phyloP scores from a whole-genome alignment of 92 coral and sea anemone species.

The Pocillopora meandrina region DNA sequence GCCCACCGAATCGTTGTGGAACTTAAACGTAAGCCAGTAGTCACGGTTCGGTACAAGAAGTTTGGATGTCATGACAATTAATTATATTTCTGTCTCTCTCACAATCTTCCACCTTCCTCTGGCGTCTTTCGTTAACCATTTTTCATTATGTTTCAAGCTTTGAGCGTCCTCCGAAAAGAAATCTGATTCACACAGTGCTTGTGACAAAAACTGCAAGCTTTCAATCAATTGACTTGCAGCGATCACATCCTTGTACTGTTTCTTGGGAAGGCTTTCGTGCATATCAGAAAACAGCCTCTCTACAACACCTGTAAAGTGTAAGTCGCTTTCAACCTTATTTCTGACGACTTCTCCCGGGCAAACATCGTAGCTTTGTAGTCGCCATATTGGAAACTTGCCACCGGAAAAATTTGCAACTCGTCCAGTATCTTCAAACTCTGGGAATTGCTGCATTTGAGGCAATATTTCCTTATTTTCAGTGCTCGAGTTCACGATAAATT shows the following conservation, averaged over 20 bases:
- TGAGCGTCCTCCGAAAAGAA: conserved; percentile 29
- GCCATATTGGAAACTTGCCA: conserved; percentile 65
- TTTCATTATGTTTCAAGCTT: conserved; percentile 27
- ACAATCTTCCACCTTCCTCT: conserved; percentile 41
- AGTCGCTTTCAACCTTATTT: conserved; percentile 3
- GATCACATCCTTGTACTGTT: conserved; percentile 23
- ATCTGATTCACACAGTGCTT: conserved; percentile 40
- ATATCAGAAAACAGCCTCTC: conserved; percentile 22
- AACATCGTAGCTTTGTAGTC: conserved; percentile 58
- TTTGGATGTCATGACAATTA: background rate
- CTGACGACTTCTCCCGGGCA: background rate
- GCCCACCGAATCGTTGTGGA: too few species aligned
- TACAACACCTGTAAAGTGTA: conserved; percentile 24
- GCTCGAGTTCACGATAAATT: conserved; percentile 54
- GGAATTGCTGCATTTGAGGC: conserved; percentile 62
- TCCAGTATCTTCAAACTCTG: conserved; percentile 64
- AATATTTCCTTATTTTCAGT: conserved; percentile 51
- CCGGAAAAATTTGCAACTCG: conserved; percentile 21
- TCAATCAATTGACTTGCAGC: conserved; percentile 7
- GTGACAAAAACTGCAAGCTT: background rate
- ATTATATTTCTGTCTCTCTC: background rate
- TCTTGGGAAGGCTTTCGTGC: conserved; percentile 20
- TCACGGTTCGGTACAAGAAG: background rate
- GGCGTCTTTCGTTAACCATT: conserved; percentile 12
- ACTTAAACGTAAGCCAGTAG: too few species aligned